These are phyloP conservation scores for Bujurquina vittata DNA, from an alignment of 2,113 vertebrate species.

Conservation along the genomic window DNA sequence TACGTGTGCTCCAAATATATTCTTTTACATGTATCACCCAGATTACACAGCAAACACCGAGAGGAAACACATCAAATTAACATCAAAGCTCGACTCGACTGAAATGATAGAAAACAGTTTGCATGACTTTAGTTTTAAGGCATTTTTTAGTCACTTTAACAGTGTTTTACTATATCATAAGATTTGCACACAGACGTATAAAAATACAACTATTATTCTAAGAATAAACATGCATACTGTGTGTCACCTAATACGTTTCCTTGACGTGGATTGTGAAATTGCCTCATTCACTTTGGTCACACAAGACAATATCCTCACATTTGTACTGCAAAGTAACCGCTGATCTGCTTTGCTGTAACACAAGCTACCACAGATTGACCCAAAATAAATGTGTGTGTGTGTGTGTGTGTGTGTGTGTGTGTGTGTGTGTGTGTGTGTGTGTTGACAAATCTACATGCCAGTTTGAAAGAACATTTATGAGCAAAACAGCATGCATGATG, in stretches of 20 bases:
- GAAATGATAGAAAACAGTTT: slow-evolving; percentile 11
- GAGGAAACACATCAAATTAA: slow-evolving; percentile 4
- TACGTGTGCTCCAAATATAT: background rate
- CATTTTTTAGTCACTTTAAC: slow-evolving; percentile 16
- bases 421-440: background rate
- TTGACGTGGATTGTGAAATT: background rate
- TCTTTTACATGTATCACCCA: slow-evolving; percentile 35
- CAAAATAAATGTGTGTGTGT: background rate
- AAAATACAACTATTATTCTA: slow-evolving; percentile 52
- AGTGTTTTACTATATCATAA: background rate
- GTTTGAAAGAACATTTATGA: slow-evolving; percentile 1
- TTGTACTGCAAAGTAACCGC: background rate
- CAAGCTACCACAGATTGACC: background rate
- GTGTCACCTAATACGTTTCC: background rate
- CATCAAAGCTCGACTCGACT: slow-evolving; percentile 18
- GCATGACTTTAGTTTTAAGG: slow-evolving; percentile 61
- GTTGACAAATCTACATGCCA: background rate
- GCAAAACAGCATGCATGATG: slow-evolving; percentile 24
- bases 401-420: background rate
- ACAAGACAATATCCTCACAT: slow-evolving; percentile 14
- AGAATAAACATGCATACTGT: slow-evolving; percentile 45
- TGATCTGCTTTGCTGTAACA: background rate
- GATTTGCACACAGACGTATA: slow-evolving; percentile 26
- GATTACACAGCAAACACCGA: slow-evolving; percentile 14
- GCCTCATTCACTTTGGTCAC: slow-evolving; percentile 45